Evolutionary conservation across 2,888 invertebrate genomes (phyloP), one percentile per base, ranked within the genome.

Genomic region (Diloba caeruleocephala): DNA sequence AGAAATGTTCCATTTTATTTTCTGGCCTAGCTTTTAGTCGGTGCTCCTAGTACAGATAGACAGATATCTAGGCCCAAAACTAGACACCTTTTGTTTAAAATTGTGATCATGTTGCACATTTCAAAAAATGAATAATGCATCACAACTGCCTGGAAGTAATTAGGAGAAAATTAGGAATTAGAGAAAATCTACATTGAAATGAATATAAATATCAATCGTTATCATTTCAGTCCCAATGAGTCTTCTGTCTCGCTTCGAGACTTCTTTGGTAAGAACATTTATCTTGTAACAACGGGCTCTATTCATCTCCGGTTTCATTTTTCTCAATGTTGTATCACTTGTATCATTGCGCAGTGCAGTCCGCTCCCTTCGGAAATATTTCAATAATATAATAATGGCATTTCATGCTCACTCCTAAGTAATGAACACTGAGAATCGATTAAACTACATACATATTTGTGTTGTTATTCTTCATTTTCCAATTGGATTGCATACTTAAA

Each of bases 161-260:
- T n/a, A n/a, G n/a, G n/a, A n/a, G n/a, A n/a, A n/a, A n/a, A n/a
- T n/a, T n/a, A n/a, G n/a, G n/a, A n/a, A n/a, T n/a, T n/a, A n/a
- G n/a, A n/a, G n/a, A n/a, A n/a, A n/a, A n/a, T n/a, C n/a, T n/a
- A n/a, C n/a, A n/a, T n/a, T n/a, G n/a, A n/a, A n/a, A 21, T 28
- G 15, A 19, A 31, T 19, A 39, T 52, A 58, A 43, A 43, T 23
- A 17, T 48, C 26, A 42, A 52, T 52, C 59, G 43, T 71, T 71
- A 55, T 66, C 42, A 34, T 72, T 72, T 70, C 74, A 74, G 74
- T 74, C 58, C 31, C 49, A 61, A 57, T 60, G 74, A 62, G 54
- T 43, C 58, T 66, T 67, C 74, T 61, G 59, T 69, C 68, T 73
- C 72, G 60, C 60, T 66, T 36, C 69, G 66, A 73, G 74, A 71